Percentiles rank a stretch among this genome's conserved stretches.
Conservation (phyloP, 92 coral and sea anemone species). For the Zoanthus gigantus region DNA sequence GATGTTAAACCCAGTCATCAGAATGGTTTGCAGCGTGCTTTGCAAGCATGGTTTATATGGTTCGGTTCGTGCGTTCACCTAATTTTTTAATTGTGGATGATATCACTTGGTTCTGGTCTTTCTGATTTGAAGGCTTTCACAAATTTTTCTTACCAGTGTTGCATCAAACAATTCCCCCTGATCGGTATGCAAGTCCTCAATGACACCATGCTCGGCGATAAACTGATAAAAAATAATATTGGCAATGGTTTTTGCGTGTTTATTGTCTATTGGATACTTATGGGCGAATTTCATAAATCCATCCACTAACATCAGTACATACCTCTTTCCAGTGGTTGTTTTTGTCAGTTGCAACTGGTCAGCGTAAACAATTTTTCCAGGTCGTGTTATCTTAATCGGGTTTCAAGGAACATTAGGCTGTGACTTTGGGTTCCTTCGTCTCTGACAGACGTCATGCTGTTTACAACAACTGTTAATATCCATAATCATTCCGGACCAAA, state of each 20-base stretch:
- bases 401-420: not conserved
- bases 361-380: conserved; percentile 20
- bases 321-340: conserved; percentile 30
- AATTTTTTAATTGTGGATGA: conserved; percentile 45
- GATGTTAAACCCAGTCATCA: not conserved
- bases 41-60: conserved; percentile 40
- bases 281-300: conserved; percentile 29
- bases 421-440: conserved; percentile 18
- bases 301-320: conserved; percentile 40
- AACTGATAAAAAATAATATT: conserved; percentile 18
- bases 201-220: conserved; percentile 25
- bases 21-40: conserved; percentile 10
- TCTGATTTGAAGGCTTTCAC: conserved; percentile 47
- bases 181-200: conserved; percentile 50
- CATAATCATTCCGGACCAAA: not conserved
- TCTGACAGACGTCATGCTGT: not conserved
- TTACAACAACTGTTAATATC: not conserved
- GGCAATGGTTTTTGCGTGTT: conserved; percentile 42
- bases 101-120: conserved; percentile 56
- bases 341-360: conserved; percentile 41
- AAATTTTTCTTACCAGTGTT: conserved; percentile 41
- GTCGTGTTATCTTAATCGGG: no score
- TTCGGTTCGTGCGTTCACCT: conserved; percentile 35
- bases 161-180: conserved; percentile 25
- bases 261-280: conserved; percentile 29